Evolutionary conservation across 2,888 invertebrate species (phyloP).

Genomic region (Cryptus viduatorius): DNA sequence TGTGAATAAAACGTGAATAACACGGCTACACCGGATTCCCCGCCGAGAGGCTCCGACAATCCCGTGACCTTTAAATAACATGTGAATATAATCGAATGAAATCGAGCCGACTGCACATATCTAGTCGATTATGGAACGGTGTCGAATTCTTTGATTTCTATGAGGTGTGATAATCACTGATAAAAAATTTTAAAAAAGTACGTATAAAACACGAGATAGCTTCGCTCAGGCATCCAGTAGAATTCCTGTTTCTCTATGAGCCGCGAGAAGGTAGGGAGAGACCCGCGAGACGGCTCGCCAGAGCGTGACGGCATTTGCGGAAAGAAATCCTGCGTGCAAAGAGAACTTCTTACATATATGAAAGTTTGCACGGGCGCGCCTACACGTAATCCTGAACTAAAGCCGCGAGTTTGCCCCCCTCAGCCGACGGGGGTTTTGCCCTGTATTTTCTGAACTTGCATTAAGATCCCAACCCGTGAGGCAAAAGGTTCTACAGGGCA

Average conservation of each 20-base stretch:
- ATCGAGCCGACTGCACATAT: not conserved
- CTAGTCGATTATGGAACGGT: conserved; percentile 11
- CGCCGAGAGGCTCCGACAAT: conserved; percentile 10
- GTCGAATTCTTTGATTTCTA: conserved; percentile 21
- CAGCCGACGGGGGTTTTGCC: not conserved
- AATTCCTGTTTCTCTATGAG: conserved; percentile 58
- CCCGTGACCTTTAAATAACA: conserved; percentile 50
- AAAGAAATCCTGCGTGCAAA: conserved; percentile 66
- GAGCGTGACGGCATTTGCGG: conserved; percentile 65
- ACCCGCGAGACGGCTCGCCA: conserved; percentile 44
- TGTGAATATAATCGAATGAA: conserved; percentile 7
- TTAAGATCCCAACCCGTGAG: not conserved
- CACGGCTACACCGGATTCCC: not conserved
- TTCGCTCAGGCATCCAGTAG: conserved; percentile 44
- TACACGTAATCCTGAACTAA: conserved; percentile 46
- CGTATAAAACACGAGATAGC: conserved; percentile 27
- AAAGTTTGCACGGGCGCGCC: conserved; percentile 62
- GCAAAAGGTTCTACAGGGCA: not conserved
- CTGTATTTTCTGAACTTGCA: conserved; percentile 15
- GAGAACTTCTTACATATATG: conserved; percentile 49
- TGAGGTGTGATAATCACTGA: conserved; percentile 53
- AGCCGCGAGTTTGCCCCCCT: conserved; percentile 3
- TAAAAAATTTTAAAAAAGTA: not conserved
- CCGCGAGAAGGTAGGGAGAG: conserved; percentile 14
- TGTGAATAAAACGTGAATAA: conserved; percentile 53